Evolutionary conservation across 2,113 vertebrate species (phyloP), one percentile per base, ranked within the genome.

Genomic region (Callopanchax toddi): DNA sequence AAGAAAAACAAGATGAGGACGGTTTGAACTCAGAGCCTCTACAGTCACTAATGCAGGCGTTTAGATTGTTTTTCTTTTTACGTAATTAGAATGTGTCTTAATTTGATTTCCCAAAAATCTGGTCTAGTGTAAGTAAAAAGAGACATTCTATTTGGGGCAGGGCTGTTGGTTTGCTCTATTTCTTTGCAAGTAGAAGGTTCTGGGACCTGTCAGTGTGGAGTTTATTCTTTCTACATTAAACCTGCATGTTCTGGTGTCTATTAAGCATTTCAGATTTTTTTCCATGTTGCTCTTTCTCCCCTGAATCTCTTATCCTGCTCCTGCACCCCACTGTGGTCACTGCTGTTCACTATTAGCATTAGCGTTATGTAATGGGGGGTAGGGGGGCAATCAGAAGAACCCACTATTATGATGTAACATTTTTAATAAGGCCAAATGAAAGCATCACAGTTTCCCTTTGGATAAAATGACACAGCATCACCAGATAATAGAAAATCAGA

Each of bases 371-470:
- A 86, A 85, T 20, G 5, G 23, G 49, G 46, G 49, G 44, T 46
- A 78, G n/a, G n/a, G 29, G 46, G 49, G 44, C 50, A 78, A 67
- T 81, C 67, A 67, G 3, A 45, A 18, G 54, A 60, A 53, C 52
- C 59, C 60, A 58, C 54, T 11, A 16, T 48, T 67, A 76, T 72
- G 75, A 64, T 50, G 59, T 74, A 70, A 62, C 18, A 5, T 44
- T 58, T 9, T 43, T 42, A 26, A 16, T 18, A 29, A 52, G 42
- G 69, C 70, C 62, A 68, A 79, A 69, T 51, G 16, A 83, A 22
- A 6, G 29, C 74, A 71, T 82, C 72, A 82, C 57, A 40, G 50
- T 83, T 86, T 87, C 71, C 68, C 46, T 43, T 20, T 11, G 66
- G 63, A 69, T 49, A 59, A 34, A 80, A 42, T 62, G 67, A 66